Conservation (phyloP, 2,888 invertebrate species). For the Aquatica leii region DNA sequence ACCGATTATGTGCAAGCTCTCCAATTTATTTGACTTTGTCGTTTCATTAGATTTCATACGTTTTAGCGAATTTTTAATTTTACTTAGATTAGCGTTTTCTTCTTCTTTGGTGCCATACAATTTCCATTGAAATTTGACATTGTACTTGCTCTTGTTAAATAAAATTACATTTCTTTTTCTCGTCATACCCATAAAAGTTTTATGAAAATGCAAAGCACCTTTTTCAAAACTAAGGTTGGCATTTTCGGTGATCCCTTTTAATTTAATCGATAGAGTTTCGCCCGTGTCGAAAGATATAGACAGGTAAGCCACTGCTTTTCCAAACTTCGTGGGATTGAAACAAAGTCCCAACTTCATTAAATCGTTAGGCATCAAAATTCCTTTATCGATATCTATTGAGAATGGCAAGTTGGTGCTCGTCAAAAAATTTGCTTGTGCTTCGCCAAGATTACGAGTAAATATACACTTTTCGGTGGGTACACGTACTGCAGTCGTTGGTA, state of each 20-base stretch:
- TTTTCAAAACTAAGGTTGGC: conserved; percentile 64
- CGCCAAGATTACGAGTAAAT: conserved; percentile 66
- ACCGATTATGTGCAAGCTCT: conserved; percentile 51
- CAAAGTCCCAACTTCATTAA: conserved; percentile 62
- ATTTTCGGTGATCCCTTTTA: conserved; percentile 61
- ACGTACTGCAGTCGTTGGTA: conserved; percentile 65
- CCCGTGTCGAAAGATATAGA: conserved; percentile 61
- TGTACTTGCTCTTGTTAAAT: conserved; percentile 65
- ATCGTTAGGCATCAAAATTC: conserved; percentile 62
- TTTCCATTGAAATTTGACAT: conserved; percentile 68
- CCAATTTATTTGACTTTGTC: conserved; percentile 46
- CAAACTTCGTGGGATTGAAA: conserved; percentile 63
- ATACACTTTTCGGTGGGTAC: conserved; percentile 62
- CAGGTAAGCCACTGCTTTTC: conserved; percentile 58
- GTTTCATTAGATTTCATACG: conserved; percentile 51
- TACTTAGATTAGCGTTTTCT: conserved; percentile 51
- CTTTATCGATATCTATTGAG: conserved; percentile 64
- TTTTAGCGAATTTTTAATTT: conserved; percentile 45
- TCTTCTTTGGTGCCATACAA: conserved; percentile 61
- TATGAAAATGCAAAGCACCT: conserved; percentile 63
- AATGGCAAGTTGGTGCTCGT: conserved; percentile 62
- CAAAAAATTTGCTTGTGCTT: conserved; percentile 62
- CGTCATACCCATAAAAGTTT: conserved; percentile 68
- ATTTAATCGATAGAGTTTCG: conserved; percentile 62
- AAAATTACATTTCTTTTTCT: conserved; percentile 64